A percentile compares a stretch with the other conserved stretches of the same genome.
phyloP scores from a whole-genome alignment of 2,113 vertebrate species.

The Aleadryas rufinucha region DNA sequence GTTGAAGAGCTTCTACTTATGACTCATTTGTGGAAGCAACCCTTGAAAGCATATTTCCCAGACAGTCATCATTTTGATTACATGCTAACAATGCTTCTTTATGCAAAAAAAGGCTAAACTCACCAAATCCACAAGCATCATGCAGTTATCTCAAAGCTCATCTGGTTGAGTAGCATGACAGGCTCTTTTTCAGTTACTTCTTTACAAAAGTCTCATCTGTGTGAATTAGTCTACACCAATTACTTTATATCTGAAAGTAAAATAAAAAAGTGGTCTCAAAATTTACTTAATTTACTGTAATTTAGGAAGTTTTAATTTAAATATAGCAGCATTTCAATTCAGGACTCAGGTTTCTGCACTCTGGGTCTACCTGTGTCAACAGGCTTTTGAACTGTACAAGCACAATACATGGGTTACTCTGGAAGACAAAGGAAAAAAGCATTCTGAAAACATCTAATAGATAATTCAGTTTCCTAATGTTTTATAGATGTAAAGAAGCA shows the following conservation, averaged over 20 bases:
- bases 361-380: background rate
- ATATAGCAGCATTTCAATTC: background rate
- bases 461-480: background rate
- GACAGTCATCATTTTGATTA: slow-evolving; percentile 17
- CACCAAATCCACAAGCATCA: background rate
- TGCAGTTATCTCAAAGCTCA: background rate
- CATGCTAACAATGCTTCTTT: background rate
- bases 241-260: background rate
- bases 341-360: background rate
- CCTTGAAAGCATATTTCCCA: background rate
- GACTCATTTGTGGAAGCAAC: background rate
- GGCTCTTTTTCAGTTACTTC: background rate
- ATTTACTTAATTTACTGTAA: background rate
- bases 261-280: background rate
- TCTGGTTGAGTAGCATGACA: background rate
- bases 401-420: background rate
- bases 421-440: background rate
- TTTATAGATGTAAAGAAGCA: background rate
- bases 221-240: background rate
- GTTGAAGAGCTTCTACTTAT: background rate
- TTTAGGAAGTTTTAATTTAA: background rate
- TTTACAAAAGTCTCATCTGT: background rate
- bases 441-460: background rate
- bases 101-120: background rate
- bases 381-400: background rate